A percentile compares a stretch with the other conserved stretches of the same genome.
phyloP scores from a whole-genome alignment of 2,888 invertebrate genomes.

The Tethea ocularis region DNA sequence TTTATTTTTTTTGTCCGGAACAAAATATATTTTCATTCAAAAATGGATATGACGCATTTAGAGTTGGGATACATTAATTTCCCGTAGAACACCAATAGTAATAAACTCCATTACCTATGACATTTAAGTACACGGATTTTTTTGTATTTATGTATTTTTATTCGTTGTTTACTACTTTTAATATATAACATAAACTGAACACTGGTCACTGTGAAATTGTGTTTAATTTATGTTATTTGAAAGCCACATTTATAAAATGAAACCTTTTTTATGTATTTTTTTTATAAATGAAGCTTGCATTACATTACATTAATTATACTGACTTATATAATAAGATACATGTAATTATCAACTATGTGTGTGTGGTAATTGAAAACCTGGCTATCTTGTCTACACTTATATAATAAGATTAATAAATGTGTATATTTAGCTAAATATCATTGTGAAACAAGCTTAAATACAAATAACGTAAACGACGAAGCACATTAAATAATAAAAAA shows the following conservation, averaged over 20 bases:
- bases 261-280: conserved; percentile 21
- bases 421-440: conserved; percentile 80
- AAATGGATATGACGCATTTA: conserved; percentile 69
- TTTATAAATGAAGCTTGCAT: conserved; percentile 54
- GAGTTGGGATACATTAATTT: conserved; percentile 40
- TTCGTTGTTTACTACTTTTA: conserved; percentile 76
- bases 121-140: conserved; percentile 71
- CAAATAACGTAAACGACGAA: conserved; percentile 68
- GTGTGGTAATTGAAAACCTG: conserved; percentile 83
- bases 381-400: conserved; percentile 82
- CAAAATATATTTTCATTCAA: conserved; percentile 35
- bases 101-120: conserved; percentile 70
- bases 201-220: conserved; percentile 20
- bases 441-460: conserved; percentile 65
- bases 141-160: conserved; percentile 71
- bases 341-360: conserved; percentile 57
- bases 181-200: conserved; percentile 57
- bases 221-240: conserved; percentile 51
- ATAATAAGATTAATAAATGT: conserved; percentile 72
- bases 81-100: conserved; percentile 66
- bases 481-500: conserved; percentile 49
- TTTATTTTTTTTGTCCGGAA: conserved; percentile 15
- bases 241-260: conserved; percentile 57
- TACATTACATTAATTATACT: conserved; percentile 82
- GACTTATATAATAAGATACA: conserved; percentile 72